Evolutionary conservation across 2,888 invertebrate species (phyloP).

Genomic region (Drosophila mercatorum): DNA sequence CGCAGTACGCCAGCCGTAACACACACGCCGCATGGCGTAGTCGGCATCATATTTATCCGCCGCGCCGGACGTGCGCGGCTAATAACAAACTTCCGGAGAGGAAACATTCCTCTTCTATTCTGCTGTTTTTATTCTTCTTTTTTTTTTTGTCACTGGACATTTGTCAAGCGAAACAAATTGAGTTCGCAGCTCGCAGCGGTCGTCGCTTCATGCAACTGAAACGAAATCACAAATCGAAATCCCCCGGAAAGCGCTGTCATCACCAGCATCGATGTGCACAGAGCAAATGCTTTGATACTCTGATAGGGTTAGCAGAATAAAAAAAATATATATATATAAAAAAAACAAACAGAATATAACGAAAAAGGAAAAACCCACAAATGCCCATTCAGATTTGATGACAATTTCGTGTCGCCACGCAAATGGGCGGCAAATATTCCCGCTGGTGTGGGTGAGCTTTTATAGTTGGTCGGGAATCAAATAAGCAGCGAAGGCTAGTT

Average conservation of each 20-base stretch:
- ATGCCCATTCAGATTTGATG: conserved; percentile 52
- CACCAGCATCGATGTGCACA: conserved; percentile 18
- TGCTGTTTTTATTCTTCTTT: conserved; percentile 13
- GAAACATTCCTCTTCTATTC: conserved; percentile 55
- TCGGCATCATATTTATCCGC: conserved; percentile 57
- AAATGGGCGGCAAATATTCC: conserved; percentile 31
- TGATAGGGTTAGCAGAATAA: conserved; percentile 27
- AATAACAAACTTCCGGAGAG: conserved; percentile 82
- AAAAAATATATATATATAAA: neutral
- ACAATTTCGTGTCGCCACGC: conserved; percentile 44
- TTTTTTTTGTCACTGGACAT: conserved; percentile 68
- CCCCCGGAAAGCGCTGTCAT: conserved; percentile 50
- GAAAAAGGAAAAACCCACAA: conserved; percentile 23
- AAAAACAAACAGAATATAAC: conserved; percentile 17
- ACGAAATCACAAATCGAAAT: conserved; percentile 60
- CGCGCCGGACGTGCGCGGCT: conserved; percentile 76
- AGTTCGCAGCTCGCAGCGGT: conserved; percentile 56
- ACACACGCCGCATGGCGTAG: conserved; percentile 13
- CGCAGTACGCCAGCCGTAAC: conserved; percentile 40
- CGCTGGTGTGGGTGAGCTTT: conserved; percentile 17
- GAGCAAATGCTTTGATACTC: conserved; percentile 2
- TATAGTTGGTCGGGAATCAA: conserved; percentile 18
- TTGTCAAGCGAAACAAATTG: conserved; percentile 76
- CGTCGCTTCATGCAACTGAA: conserved; percentile 40
- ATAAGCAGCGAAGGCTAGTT: conserved; percentile 22